Conservation (phyloP, 2,113 vertebrate genomes). For the Cephalopholis sonnerati region DNA sequence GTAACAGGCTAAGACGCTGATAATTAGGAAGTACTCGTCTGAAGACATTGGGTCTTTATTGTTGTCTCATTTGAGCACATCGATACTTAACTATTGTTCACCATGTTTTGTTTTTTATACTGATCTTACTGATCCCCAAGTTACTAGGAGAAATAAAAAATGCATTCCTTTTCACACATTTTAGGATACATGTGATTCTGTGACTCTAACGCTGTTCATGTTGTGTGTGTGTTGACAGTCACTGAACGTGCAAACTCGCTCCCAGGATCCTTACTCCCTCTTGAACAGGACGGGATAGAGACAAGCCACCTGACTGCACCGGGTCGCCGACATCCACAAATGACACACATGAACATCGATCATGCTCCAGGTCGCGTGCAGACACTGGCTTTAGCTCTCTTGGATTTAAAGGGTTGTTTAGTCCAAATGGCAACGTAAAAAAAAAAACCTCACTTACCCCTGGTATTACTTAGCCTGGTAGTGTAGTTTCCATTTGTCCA, state of each 20-base stretch:
- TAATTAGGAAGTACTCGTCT: too few species aligned
- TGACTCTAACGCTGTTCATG: background rate
- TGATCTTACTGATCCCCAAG: too few species aligned
- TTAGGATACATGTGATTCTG: background rate
- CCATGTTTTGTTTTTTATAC: too few species aligned
- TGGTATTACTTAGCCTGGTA: background rate
- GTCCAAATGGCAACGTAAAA: background rate
- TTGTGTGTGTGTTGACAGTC: slow-evolving; percentile 45
- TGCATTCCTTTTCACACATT: background rate
- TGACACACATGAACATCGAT: accelerated
- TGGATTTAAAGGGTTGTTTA: background rate
- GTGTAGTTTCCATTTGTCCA: background rate
- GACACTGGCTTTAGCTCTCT: background rate
- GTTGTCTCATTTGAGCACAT: too few species aligned
- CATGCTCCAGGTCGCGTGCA: background rate
- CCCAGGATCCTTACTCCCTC: slow-evolving; percentile 45
- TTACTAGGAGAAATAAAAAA: too few species aligned
- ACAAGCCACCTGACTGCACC: accelerated
- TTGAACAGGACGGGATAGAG: slow-evolving; percentile 62
- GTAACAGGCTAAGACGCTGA: too few species aligned
- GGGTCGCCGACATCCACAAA: accelerated
- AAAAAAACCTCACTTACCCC: background rate
- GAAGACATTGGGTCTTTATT: too few species aligned
- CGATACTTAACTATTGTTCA: too few species aligned
- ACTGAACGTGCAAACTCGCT: slow-evolving; percentile 54